Base-by-base conservation (phyloP, 1,140 invertebrate genomes). In the Hyles euphorbiae region DNA sequence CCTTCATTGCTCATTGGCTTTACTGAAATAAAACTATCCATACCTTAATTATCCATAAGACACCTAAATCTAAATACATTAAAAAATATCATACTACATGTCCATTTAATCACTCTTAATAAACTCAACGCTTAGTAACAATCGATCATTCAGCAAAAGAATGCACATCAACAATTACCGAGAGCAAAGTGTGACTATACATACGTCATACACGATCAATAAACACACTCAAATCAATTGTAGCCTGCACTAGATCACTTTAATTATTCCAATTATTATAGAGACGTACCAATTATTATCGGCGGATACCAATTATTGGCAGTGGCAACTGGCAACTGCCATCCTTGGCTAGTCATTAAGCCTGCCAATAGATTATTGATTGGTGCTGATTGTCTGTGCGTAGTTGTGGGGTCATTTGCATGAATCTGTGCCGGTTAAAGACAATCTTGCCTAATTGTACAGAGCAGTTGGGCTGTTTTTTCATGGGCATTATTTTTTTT, bases 281-380 rank as follows among this genome's bases (percentile, higher is more conserved):
- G 68, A 74, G 76, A 76, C 60, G 71, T 65, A 70, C 68, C 81
- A 84, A 83, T 87, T 83, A 82, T 69, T 70, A 79, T 73, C 70
- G 60, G 72, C 69, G 67, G 67, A 68, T 74, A 72, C 78, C 78
- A 83, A 83, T 83, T 77, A 83, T 72, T 72, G 65, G 54, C 67
- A 64, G 72, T 74, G 76, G 68, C 72, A 68, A 78, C 73, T 60
- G 70, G 22, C 22, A 22, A 46, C 63, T 44, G 67, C 58, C 70
- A 83, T 82, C 83, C 83, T 86, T 88, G 85, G 74, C 73, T 78
- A 76, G 76, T 83, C 78, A 88, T 88, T 88, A 88, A 65, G 64
- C 64, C 68, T 79, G 78, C 76, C 85, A 83, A 88, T 88, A 86
- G 74, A 83, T 84, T 85, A 86, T 86, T 88, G 85, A 88, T 86